Base-by-base conservation (phyloP, 2,113 vertebrate species). In the Atherinomorus stipes region DNA sequence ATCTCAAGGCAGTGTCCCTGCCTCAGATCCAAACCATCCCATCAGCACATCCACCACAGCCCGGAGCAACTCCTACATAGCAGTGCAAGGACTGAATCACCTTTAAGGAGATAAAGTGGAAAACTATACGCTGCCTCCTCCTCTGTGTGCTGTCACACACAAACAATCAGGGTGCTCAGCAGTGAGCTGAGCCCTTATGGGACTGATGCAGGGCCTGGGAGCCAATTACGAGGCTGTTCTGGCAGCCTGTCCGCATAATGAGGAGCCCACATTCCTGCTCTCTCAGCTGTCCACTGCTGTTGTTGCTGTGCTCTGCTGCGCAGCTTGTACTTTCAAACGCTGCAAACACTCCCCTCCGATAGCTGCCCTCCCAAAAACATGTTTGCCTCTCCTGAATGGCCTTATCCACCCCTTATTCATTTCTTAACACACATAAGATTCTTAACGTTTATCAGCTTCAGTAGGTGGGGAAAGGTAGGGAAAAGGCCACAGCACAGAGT, bases 241-340 rank as follows among this genome's bases (percentile, higher is more conserved):
- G 69, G 81, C 76, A 80, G 80, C 74, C 80, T 28, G 72, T 82
- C 73, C 80, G 73, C 68, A 66, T 87, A 90, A 90, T 76, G 86
- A 91, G 88, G 38, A 59, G 77, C 44, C 54, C 77, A 75, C 84
- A 89, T 91, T 91, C 85, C 76, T 84, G 88, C 86, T 83, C 88
- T 74, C 85, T 90, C 87, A 84, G 89, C 81, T 90, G 90, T 81
- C 86, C 83, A 47, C 38, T 18, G 79, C 67, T 51, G 62, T 75
- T 80, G 84, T 81, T 88, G 76, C 77, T 40, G 64, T 57, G 78
- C 79, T 78, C 61, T 34, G 1, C 63, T 75, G 79, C 22, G 25
- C 72, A 69, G 78, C 74, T 78, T 58, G 34, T 61, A 74, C 65
- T 75, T 73, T 81, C 56, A 76, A 75, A 67, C n/a, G 28, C 52